Evolutionary conservation across 2,888 invertebrate genomes (phyloP).

Genomic region (Aelia acuminata): DNA sequence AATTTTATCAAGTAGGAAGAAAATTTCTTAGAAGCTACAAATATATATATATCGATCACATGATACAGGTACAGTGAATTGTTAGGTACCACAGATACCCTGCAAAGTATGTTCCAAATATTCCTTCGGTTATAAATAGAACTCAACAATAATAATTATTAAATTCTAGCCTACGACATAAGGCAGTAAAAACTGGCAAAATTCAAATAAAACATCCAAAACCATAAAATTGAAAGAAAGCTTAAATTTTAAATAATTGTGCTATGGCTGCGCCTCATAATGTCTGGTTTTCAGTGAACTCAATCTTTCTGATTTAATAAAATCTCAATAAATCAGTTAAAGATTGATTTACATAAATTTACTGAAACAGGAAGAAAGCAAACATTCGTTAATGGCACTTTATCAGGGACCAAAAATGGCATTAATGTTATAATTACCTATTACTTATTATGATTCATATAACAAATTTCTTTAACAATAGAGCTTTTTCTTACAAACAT

Average conservation of each 20-base stretch:
- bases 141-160: background rate
- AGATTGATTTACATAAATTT: background rate
- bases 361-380: too few species aligned
- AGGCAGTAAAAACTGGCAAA: constrained; percentile 15
- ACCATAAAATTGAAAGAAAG: constrained; percentile 27
- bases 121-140: background rate
- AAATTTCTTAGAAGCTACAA: background rate
- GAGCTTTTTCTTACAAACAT: too few species aligned
- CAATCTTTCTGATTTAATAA: background rate
- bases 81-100: background rate
- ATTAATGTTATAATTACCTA: too few species aligned
- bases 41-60: background rate
- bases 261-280: background rate
- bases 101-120: background rate
- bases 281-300: background rate
- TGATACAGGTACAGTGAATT: background rate
- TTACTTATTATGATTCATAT: too few species aligned
- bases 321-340: background rate
- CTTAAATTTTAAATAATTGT: background rate
- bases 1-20: background rate
- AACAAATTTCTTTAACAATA: too few species aligned
- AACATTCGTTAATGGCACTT: too few species aligned
- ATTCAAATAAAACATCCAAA: background rate
- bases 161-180: background rate
- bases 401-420: too few species aligned